Conservation (phyloP, 1,140 invertebrate genomes). For the Sycophila sp. region DNA sequence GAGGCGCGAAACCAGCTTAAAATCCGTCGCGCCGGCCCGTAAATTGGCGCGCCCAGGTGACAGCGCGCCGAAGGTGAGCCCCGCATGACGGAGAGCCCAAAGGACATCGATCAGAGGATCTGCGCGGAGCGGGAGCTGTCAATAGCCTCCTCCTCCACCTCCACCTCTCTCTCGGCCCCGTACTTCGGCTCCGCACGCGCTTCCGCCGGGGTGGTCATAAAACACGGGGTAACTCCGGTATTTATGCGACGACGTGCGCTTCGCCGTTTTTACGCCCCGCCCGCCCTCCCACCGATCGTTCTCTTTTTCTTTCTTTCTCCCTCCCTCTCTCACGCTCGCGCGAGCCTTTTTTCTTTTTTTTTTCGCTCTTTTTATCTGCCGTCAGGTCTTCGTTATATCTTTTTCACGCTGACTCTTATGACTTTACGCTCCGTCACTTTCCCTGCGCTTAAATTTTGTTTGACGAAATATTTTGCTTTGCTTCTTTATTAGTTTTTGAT, state of each 20-base stretch:
- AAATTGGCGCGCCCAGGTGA: slow-evolving; percentile 5
- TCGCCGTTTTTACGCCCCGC: slow-evolving; percentile 49
- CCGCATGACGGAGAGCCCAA: not conserved
- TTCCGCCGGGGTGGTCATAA: slow-evolving; percentile 42
- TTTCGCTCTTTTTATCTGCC: not conserved
- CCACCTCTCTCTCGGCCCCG: not conserved
- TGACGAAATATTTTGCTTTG: not conserved
- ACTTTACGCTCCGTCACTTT: slow-evolving; percentile 30
- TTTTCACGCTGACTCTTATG: not conserved
- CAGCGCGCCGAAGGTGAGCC: not conserved
- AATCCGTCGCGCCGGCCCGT: not conserved
- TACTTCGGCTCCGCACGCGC: not conserved
- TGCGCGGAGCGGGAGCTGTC: slow-evolving; percentile 49
- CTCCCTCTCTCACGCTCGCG: not conserved
- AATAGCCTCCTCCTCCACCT: no score
- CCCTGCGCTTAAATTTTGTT: not conserved
- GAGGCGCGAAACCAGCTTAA: not conserved
- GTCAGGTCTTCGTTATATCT: not conserved
- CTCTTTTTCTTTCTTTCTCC: not conserved
- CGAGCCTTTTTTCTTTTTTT: not conserved
- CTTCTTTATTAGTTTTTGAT: not conserved
- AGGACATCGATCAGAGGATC: slow-evolving; percentile 63
- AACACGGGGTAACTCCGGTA: slow-evolving; percentile 64
- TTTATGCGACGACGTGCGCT: slow-evolving; percentile 51
- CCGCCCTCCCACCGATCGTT: no score